phyloP scores from a whole-genome alignment of 2,888 invertebrate species.

The Oithona nana region DNA sequence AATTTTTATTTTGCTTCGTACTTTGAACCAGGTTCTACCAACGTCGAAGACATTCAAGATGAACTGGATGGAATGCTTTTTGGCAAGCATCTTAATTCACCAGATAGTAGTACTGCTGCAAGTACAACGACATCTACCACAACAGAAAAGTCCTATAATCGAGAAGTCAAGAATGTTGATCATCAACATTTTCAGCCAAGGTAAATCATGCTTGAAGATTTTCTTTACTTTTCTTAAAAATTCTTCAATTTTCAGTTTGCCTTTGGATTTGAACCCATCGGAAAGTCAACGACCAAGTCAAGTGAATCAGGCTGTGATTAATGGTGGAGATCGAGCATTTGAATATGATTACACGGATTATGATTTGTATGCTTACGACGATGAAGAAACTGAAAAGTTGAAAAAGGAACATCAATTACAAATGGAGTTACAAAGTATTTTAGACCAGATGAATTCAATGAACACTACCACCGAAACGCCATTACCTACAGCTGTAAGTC shows the following conservation, averaged over 20 bases:
- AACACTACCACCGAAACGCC: not conserved
- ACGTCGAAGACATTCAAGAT: not conserved
- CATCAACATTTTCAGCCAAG: too few species aligned
- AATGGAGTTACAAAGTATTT: not conserved
- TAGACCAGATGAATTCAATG: not conserved
- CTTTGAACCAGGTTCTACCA: not conserved
- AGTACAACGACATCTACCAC: too few species aligned
- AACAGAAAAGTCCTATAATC: too few species aligned
- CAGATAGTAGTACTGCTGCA: too few species aligned
- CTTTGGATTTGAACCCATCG: too few species aligned
- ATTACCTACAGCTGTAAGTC: not conserved
- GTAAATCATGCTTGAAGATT: too few species aligned
- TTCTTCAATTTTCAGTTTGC: too few species aligned
- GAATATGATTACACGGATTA: conserved; percentile 1
- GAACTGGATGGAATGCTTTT: not conserved
- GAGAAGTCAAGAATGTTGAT: too few species aligned
- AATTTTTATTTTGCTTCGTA: too few species aligned
- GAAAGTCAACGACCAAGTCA: too few species aligned
- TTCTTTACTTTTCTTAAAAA: too few species aligned
- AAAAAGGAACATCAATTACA: not conserved
- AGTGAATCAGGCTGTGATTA: not conserved
- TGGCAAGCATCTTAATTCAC: not conserved
- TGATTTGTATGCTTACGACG: not conserved
- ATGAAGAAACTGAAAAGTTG: not conserved
- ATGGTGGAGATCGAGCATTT: not conserved